Evolutionary conservation across 2,113 vertebrate species (phyloP), one percentile per base, ranked within the genome.

Genomic region (Vulpes ferrilata): DNA sequence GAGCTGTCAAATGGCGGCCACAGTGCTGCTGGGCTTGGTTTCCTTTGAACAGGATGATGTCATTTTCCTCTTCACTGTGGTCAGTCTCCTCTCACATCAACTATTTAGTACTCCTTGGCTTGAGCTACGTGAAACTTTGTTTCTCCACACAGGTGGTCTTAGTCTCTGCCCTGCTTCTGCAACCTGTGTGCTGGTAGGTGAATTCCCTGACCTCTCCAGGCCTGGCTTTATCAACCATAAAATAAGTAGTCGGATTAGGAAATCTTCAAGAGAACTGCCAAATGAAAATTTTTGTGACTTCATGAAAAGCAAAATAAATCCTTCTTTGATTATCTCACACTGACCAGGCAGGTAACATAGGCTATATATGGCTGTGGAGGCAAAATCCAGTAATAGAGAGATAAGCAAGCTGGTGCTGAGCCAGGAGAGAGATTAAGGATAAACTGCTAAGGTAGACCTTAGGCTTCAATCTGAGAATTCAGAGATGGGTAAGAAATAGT

Each of bases 231-330:
- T 93, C 76, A 82, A 62, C 32, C 19, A 84, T 51, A 88, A 97
- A 82, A 73, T 87, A 96, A 97, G 22, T 55, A 81, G 8, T 83
- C 71, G 65, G 81, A 95, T 85, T 90, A 78, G 64, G 80, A 95
- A 69, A 76, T 30, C 51, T 95, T 96, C 74, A 87, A 84, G 57
- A 88, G 57, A 81, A 32, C 22, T 90, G 35, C 30, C 81, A 88
- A 96, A 80, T 88, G 81, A 90, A 95, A 96, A 78, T 64, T 57
- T 60, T 17, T 80, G 60, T 88, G 85, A 81, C 64, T 95, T 95
- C 32, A 88, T 57, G 23, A 95, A 88, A 97, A 96, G 76, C 20
- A 90, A 83, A 97, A 95, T 79, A 95, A 98, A 90, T 95, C 85
- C 76, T 93, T 95, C 67, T 95, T 93, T 93, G 91, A 96, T 97